Percentiles rank a stretch among this genome's conserved stretches.
These are phyloP conservation scores for Tetrax tetrax DNA, from an alignment of 2,113 vertebrate species.

Conservation along the genomic window DNA sequence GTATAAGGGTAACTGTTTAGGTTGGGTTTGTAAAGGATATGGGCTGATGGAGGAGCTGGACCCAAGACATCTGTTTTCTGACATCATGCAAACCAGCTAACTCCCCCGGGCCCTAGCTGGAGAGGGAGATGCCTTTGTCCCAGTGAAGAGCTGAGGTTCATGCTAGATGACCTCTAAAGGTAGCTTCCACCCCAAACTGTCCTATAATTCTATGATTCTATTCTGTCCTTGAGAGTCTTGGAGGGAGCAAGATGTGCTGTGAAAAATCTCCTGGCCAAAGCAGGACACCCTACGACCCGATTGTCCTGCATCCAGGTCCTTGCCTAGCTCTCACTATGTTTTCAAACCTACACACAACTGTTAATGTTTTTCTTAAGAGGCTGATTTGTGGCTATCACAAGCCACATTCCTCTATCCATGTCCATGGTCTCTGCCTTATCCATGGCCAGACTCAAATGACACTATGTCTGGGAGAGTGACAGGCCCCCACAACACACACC, in stretches of 20 bases:
- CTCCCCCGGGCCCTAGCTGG: neutral
- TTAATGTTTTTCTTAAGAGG: neutral
- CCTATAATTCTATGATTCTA: no score
- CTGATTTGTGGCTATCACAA: neutral
- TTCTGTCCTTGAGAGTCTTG: neutral
- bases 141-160: neutral
- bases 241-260: neutral
- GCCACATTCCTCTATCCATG: no score
- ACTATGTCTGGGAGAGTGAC: no score
- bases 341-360: neutral
- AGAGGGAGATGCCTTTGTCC: neutral
- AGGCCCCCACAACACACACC: rapidly evolving
- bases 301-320: neutral
- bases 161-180: neutral
- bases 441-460: neutral
- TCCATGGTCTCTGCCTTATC: neutral
- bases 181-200: no score
- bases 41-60: neutral
- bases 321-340: neutral
- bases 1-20: neutral
- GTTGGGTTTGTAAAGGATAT: neutral
- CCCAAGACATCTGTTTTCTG: neutral
- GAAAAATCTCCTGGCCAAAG: neutral
- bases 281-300: neutral
- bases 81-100: neutral